Evolutionary conservation across 2,888 invertebrate genomes (phyloP).

Genomic region (Patella pellucida): DNA sequence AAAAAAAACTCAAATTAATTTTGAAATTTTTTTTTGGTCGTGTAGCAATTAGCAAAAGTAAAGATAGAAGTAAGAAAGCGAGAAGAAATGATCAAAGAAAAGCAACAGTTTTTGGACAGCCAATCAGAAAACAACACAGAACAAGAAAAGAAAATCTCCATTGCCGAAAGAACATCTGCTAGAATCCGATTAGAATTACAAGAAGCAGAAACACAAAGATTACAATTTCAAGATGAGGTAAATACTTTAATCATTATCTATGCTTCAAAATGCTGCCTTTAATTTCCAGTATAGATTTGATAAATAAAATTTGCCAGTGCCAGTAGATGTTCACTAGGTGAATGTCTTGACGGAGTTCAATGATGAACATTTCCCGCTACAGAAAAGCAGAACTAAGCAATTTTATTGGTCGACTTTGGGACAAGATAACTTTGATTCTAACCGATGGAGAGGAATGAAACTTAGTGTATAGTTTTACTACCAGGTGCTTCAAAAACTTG

Average conservation of each 20-base stretch:
- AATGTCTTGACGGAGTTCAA: no score
- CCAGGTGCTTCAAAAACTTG: no score
- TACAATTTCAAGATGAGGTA: slow-evolving; percentile 70
- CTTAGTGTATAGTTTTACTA: no score
- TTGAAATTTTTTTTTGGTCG: no score
- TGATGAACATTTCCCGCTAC: no score
- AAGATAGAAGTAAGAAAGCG: slow-evolving; percentile 64
- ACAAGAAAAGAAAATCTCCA: slow-evolving; percentile 67
- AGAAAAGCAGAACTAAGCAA: no score
- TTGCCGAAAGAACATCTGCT: slow-evolving; percentile 64
- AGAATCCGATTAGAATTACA: slow-evolving; percentile 62
- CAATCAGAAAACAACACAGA: slow-evolving; percentile 68
- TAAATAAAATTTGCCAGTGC: background rate
- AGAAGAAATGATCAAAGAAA: slow-evolving; percentile 67
- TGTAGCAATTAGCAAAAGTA: slow-evolving; percentile 65
- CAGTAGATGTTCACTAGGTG: no score
- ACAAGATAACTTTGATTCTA: no score
- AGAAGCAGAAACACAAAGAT: slow-evolving; percentile 64
- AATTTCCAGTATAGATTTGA: background rate
- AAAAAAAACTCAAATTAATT: no score
- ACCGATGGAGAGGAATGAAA: no score
- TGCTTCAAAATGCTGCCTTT: background rate
- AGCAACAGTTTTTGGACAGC: slow-evolving; percentile 67
- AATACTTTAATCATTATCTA: background rate
- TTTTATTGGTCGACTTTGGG: no score